A percentile compares a stretch with the other conserved stretches of the same genome.
Conservation (phyloP, 2,888 invertebrate species). For the Crocallis elinguaria region DNA sequence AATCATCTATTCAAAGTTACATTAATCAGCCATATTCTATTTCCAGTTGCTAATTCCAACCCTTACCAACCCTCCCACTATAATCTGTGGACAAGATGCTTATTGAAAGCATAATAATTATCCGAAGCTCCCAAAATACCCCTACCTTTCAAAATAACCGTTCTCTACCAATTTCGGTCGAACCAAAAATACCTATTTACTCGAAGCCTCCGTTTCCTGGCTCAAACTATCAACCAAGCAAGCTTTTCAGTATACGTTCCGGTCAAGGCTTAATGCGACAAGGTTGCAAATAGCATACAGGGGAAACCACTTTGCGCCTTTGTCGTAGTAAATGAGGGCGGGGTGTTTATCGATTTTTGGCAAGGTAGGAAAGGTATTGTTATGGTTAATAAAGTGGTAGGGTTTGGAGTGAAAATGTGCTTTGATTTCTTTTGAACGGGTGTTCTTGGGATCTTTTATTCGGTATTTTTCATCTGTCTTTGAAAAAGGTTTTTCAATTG, state of each 20-base stretch:
- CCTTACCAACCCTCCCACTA: background rate
- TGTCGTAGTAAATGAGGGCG: conserved; percentile 34
- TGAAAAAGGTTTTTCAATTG: background rate
- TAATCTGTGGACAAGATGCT: background rate
- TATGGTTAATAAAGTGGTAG: conserved; percentile 13
- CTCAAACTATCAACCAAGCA: conserved; percentile 34
- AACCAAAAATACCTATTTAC: conserved; percentile 16
- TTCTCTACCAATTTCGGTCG: conserved; percentile 2
- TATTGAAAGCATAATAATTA: background rate
- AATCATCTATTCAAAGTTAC: too few relatives aligned
- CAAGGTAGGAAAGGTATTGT: conserved; percentile 19
- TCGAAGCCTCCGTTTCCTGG: conserved; percentile 12
- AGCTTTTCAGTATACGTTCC: conserved; percentile 42
- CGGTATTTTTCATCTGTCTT: background rate
- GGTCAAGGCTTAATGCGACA: conserved; percentile 38
- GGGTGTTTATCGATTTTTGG: conserved; percentile 13
- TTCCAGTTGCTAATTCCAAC: background rate
- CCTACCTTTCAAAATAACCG: conserved; percentile 12
- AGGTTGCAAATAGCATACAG: conserved; percentile 41
- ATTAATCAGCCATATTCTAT: too few relatives aligned
- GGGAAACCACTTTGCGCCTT: conserved; percentile 40
- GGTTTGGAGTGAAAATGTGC: conserved; percentile 10
- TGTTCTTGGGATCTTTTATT: conserved; percentile 6
- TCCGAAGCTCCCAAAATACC: background rate
- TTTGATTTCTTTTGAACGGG: conserved; percentile 19